Evolutionary conservation across 2,888 invertebrate genomes (phyloP).

Genomic region (Patella depressa): DNA sequence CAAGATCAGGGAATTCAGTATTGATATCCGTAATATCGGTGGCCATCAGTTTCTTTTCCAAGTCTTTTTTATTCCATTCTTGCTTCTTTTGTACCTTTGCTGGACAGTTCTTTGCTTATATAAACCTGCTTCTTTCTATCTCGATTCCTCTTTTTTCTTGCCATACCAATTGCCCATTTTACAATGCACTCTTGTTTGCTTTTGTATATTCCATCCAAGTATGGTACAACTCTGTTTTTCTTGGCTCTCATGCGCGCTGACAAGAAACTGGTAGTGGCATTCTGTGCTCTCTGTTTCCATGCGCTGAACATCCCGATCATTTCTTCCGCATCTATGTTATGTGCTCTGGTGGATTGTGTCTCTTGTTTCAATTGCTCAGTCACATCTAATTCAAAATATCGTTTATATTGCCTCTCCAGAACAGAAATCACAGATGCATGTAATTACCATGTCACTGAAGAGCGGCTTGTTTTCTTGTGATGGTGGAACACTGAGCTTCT

Average conservation of each 20-base stretch:
- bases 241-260: conserved; percentile 21
- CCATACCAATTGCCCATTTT: conserved; percentile 12
- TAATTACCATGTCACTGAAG: conserved; percentile 14
- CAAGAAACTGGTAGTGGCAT: conserved; percentile 29
- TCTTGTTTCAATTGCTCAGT: conserved; percentile 8
- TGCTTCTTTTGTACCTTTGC: conserved; percentile 19
- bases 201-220: not conserved
- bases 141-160: conserved; percentile 18
- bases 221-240: not conserved
- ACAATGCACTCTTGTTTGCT: conserved; percentile 17
- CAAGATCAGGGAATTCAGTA: not conserved
- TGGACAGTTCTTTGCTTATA: conserved; percentile 10
- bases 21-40: not conserved
- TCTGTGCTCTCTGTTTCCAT: conserved; percentile 21
- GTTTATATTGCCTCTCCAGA: conserved; percentile 30
- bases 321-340: conserved; percentile 38
- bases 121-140: not conserved
- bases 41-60: not conserved
- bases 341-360: conserved; percentile 20
- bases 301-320: conserved; percentile 36
- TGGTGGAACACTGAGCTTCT: not conserved
- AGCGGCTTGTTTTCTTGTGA: not conserved
- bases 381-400: conserved; percentile 27
- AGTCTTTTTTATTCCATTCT: conserved; percentile 15
- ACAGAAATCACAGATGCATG: conserved; percentile 19